Evolutionary conservation across 2,888 invertebrate species (phyloP), one percentile per base, ranked within the genome.

Genomic region (Spatulosminthurus flaviceps): DNA sequence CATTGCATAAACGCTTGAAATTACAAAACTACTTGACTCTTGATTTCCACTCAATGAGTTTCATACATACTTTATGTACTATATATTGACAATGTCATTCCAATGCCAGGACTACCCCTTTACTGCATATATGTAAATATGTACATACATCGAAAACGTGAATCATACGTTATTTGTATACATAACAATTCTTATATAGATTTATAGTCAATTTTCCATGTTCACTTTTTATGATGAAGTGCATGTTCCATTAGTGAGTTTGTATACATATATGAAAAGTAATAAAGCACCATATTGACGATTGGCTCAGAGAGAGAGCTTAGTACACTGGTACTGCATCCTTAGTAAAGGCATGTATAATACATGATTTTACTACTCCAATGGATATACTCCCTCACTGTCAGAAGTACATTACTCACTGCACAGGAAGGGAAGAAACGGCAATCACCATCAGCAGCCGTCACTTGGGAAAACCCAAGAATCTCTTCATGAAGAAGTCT

Each of bases 381-480:
- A 19, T 34, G 9, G 5, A 34, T 34, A 34, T 9, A 7, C 34
- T 34, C 34, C 9, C 34, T 34, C 34, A 34, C 9, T 34, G 34
- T 9, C 51, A 19, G 51, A 51, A 51, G 51, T 51, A 51, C 51
- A 51, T 51, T 26, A 64, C 64, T 26, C 64, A 22, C 19, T 26
- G 24, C 64, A 64, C 24, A 64, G 64, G 64, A 64, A 64, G 26
- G 64, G 64, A 64, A 72, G 51, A 72, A 72, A 72, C 51, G 72
- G 72, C 72, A 43, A 72, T 72, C 51, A 72, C 26, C 42, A 42
- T 43, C 41, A 72, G 41, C 70, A 70, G 51, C 51, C 72, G 42
- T 72, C 72, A 43, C 51, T 72, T 72, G 72, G 72, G 51, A 51
- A 72, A 72, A 41, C 51, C 72, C 72, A 72, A 26, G n/a, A 64